Evolutionary conservation across 37 sponge, comb jelly and placozoan genomes (phyloP), one percentile per base, ranked within the genome.

Genomic region (Geodia barretti): DNA sequence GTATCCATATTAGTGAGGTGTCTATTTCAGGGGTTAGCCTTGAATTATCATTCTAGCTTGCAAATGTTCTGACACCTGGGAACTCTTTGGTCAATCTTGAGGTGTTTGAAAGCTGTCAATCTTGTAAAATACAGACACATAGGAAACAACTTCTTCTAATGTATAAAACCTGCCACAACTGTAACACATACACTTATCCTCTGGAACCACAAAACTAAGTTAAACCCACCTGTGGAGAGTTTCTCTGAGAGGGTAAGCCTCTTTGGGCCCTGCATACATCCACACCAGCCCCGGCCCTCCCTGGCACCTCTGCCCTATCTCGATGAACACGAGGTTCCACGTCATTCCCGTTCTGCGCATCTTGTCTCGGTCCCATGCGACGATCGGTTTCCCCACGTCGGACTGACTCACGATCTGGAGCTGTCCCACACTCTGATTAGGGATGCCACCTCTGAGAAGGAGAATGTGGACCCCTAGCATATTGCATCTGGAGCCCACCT

Each of bases 251-350:
- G 76, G 60, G 17, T 39, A 28, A 0, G 84, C 43, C 23, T 65
- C n/a, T n/a, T n/a, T n/a, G 20, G 33, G 25, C 41, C 83, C 88
- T 4, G 79, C 72, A 63, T 75, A 91, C 84, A 91, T 83, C 92
- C 92, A 91, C 80, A 91, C 75, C 0, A 91, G 76, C 1, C 92
- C 92, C 14, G 92, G 87, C 0, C 92, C 92, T 68, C 83, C 83
- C 25, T 9, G 19, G 67, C 92, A 91, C 47, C 92, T 40, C 17
- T 87, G 79, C 3, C 92, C 92, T 26, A 87, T 87, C 75, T 91
- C 92, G 4, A 91, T 62, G 38, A 91, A 91, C 19, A 91, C 83
- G n/a, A 91, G 77, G 41, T 83, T 81, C 7, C 92, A 87, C 11
- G 77, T 78, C 68, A 83, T 86, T 23, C 92, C 92, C 24, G 84